These are phyloP conservation scores for Ianthella basta DNA, from an alignment of 37 sponge, comb jelly and placozoan species.

Conservation along the genomic window DNA sequence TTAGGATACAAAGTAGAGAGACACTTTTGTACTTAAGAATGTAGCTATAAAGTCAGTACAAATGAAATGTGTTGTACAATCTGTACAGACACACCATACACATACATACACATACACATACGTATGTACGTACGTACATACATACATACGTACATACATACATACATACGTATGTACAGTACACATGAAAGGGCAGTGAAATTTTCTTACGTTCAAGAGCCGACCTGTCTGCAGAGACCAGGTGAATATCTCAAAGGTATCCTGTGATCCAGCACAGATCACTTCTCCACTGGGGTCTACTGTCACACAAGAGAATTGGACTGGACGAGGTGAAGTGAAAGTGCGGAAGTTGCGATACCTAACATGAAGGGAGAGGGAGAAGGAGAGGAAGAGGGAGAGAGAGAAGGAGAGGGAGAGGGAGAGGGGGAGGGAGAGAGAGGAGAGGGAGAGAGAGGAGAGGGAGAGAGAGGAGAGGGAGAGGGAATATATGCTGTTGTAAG, in stretches of 20 bases:
- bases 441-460: not conserved
- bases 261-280: conserved; percentile 93
- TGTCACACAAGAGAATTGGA: too few relatives aligned
- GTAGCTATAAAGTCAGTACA: too few relatives aligned
- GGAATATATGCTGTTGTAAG: too few relatives aligned
- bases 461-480: too few relatives aligned
- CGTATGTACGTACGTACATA: conserved; percentile 6
- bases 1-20: too few relatives aligned
- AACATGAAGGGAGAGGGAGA: not conserved
- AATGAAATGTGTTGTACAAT: too few relatives aligned
- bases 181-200: too few relatives aligned
- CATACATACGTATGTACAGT: not conserved
- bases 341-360: conserved; percentile 98
- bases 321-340: conserved; percentile 92
- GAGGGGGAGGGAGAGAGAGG: not conserved
- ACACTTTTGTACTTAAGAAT: too few relatives aligned
- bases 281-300: conserved; percentile 91
- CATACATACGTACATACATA: conserved; percentile 26
- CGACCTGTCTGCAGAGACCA: too few relatives aligned
- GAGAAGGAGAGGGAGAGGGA: conserved; percentile 1
- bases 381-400: not conserved
- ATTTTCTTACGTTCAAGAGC: too few relatives aligned
- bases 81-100: not conserved
- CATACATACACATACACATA: conserved; percentile 32
- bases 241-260: too few relatives aligned